phyloP scores from a whole-genome alignment of 2,113 vertebrate species.

The Varanus komodoensis region DNA sequence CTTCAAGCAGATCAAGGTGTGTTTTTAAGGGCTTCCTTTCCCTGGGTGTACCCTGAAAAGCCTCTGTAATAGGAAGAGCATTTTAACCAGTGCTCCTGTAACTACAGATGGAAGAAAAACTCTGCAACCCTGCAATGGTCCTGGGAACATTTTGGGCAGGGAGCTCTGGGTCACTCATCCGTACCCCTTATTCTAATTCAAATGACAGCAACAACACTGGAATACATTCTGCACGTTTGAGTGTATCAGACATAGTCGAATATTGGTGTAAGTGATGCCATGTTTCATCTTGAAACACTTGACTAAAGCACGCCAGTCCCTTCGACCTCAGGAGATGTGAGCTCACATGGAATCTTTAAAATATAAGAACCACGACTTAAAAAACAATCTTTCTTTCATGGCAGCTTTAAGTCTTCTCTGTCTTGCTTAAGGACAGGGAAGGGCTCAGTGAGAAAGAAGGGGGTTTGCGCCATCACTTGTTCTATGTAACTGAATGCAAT shows the following conservation, averaged over 20 bases:
- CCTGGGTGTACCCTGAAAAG: neutral
- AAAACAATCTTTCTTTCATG: neutral
- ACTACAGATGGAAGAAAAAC: neutral
- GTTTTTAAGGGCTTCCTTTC: neutral
- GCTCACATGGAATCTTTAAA: neutral
- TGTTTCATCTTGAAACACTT: neutral
- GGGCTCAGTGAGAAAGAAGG: slow-evolving; percentile 1
- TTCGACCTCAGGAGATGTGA: neutral
- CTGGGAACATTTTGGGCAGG: neutral
- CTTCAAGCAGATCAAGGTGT: neutral
- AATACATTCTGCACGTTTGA: neutral
- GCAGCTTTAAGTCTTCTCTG: neutral
- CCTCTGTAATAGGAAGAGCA: no score
- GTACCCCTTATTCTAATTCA: neutral
- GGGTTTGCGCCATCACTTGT: neutral
- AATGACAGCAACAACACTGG: neutral
- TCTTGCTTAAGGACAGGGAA: fast-evolving
- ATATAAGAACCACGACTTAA: neutral
- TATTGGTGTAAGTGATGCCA: neutral
- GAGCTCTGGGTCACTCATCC: neutral
- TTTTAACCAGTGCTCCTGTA: neutral
- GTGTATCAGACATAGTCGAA: neutral
- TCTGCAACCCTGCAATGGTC: neutral
- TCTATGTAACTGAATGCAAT: neutral
- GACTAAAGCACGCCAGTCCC: neutral